phyloP scores from a whole-genome alignment of 1,140 invertebrate genomes.

The fruit fly (Drosophila melanogaster) region Release_6_plus_ISO1_MT NT_033779.5:12462001-12462500 shows the following conservation, averaged over 20 bases:
- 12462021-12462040: too few species aligned
- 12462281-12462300: constrained; percentile 49
- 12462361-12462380: constrained; percentile 40
- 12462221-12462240: constrained; percentile 10
- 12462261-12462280: constrained; percentile 73
- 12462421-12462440: constrained; percentile 41
- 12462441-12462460: constrained; percentile 32
- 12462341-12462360: constrained; percentile 40
- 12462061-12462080: too few species aligned
- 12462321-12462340: constrained; percentile 38
- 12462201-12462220: constrained; percentile 18
- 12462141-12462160: constrained; percentile 3
- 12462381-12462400: constrained; percentile 40
- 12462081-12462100: too few species aligned
- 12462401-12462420: constrained; percentile 51
- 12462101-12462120: too few species aligned
- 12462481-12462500: constrained; percentile 72
- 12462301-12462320: constrained; percentile 25
- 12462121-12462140: too few species aligned
- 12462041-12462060: too few species aligned
- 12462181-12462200: neutral
- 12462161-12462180: constrained; percentile 25
- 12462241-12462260: constrained; percentile 31
- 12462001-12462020: too few species aligned
- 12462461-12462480: constrained; percentile 47